Conservation (phyloP, 2,113 vertebrate species). For the Halichoerus grypus region DNA sequence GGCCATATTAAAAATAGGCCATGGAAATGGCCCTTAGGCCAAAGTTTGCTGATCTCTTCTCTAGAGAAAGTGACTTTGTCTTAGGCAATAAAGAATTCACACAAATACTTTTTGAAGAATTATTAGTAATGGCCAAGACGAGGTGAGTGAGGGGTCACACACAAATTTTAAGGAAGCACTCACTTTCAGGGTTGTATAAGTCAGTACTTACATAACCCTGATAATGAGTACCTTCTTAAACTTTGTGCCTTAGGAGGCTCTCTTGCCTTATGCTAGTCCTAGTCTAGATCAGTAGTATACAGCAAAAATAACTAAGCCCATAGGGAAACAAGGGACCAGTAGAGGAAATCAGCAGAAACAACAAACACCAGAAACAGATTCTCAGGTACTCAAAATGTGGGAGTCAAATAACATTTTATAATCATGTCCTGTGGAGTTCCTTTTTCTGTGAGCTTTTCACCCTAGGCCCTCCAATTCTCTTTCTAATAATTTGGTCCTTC, state of each 20-base stretch:
- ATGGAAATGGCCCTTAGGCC: not conserved
- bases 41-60: not conserved
- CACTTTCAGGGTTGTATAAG: not conserved
- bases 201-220: not conserved
- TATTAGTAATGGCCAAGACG: not conserved
- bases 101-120: not conserved
- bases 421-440: not conserved
- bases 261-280: not conserved
- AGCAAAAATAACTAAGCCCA: conserved; percentile 9
- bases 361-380: not conserved
- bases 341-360: not conserved
- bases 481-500: not conserved
- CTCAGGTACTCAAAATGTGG: not conserved
- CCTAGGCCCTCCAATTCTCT: not conserved
- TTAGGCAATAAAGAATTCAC: not conserved
- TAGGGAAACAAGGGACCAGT: not conserved
- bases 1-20: not conserved
- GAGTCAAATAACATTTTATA: not conserved
- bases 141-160: not conserved
- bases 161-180: not conserved
- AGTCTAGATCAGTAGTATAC: not conserved
- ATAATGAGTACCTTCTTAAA: not conserved
- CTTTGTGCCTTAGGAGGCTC: not conserved
- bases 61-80: not conserved
- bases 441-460: not conserved